Conservation (phyloP, 2,113 vertebrate genomes). For the Hippocampus mohnikei region DNA sequence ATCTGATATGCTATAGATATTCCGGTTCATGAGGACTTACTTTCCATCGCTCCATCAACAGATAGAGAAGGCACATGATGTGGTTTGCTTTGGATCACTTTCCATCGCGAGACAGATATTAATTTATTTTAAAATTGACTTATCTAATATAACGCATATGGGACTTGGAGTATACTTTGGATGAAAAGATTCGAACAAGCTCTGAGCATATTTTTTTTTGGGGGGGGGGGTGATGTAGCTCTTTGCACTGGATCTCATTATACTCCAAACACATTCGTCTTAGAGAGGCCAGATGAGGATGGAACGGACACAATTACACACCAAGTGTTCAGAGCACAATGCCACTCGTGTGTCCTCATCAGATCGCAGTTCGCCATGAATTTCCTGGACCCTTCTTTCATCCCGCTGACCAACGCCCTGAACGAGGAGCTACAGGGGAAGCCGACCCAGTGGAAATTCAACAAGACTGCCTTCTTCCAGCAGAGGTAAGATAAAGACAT, state of each 20-base stretch:
- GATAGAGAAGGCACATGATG: no score
- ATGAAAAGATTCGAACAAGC: neutral
- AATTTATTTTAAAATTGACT: no score
- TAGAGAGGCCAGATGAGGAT: neutral
- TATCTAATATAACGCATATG: no score
- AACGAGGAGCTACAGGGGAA: constrained; percentile 89
- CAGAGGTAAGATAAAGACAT: constrained; percentile 79
- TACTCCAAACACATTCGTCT: neutral
- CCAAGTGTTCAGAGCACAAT: neutral
- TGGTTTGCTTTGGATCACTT: no score
- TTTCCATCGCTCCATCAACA: no score
- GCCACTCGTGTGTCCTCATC: constrained; percentile 20
- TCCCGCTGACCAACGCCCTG: constrained; percentile 85
- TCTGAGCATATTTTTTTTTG: neutral
- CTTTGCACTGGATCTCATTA: neutral
- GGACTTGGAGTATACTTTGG: neutral
- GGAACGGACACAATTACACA: neutral
- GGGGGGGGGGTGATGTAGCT: no score
- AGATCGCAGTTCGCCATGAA: constrained; percentile 97
- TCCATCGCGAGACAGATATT: no score
- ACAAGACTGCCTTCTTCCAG: constrained; percentile 84
- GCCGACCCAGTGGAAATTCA: constrained; percentile 89
- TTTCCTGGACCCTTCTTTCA: constrained; percentile 92
- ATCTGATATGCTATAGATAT: no score
- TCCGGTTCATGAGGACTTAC: no score